Percentiles rank a stretch among this genome's conserved stretches.
Evolutionary conservation across 2,113 vertebrate genomes (phyloP).

Genomic region (Gymnocephalus cernua): DNA sequence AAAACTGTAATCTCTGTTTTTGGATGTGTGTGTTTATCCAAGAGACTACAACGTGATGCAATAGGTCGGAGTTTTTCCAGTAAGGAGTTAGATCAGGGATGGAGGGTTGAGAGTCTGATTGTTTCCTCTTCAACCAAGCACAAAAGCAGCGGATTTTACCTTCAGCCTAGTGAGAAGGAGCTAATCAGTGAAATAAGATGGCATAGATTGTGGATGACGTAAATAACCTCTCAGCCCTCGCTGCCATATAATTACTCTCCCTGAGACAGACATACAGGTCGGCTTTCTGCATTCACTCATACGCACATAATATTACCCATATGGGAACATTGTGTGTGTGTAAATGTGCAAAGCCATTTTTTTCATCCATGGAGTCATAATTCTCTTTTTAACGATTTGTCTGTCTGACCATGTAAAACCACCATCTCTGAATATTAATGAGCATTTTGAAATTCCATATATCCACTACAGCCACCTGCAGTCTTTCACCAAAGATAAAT

Average conservation of each 20-base stretch:
- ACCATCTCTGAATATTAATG: slow-evolving; percentile 64
- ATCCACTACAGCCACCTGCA: slow-evolving; percentile 29
- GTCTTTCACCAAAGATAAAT: slow-evolving; percentile 61
- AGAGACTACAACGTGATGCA: no score
- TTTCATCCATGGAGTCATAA: neutral
- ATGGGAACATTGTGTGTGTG: neutral
- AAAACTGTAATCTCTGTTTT: neutral
- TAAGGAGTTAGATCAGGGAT: neutral
- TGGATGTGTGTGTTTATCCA: neutral
- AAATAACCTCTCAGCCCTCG: slow-evolving; percentile 1
- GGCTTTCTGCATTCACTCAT: slow-evolving; percentile 10
- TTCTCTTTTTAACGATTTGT: slow-evolving; percentile 24
- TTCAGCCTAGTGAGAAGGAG: neutral
- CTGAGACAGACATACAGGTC: neutral
- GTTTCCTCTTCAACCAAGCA: neutral
- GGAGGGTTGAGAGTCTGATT: neutral
- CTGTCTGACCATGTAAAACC: slow-evolving; percentile 24
- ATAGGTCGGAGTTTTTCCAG: neutral
- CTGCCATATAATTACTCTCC: slow-evolving; percentile 18
- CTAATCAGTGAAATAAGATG: slow-evolving; percentile 23
- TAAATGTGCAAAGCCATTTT: neutral
- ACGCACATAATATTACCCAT: slow-evolving; percentile 9
- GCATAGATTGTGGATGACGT: neutral
- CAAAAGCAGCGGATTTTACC: slow-evolving; percentile 35
- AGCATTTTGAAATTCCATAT: slow-evolving; percentile 49